Percentiles rank a stretch among this genome's conserved stretches.
Evolutionary conservation across 1,140 invertebrate species (phyloP).

Genomic region (Conus ventricosus): DNA sequence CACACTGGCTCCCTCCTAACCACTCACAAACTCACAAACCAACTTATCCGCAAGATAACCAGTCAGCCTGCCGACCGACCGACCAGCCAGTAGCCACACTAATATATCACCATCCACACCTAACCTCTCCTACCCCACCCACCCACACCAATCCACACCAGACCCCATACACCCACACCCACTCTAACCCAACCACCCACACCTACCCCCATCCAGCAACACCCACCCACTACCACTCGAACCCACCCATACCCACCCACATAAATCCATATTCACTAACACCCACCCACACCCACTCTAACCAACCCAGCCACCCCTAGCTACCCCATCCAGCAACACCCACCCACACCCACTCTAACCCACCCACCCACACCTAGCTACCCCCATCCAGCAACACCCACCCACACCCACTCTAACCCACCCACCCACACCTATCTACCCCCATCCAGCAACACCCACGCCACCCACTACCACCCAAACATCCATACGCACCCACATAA

Average conservation of each 20-base stretch:
- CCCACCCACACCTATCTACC: neutral
- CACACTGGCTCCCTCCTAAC: no score
- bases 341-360: neutral
- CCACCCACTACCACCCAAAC: neutral
- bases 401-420: neutral
- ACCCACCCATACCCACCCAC: neutral
- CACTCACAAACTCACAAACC: no score
- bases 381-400: neutral
- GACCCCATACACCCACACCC: neutral
- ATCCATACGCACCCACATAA: neutral
- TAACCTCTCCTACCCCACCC: neutral
- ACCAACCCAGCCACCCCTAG: neutral
- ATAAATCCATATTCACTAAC: neutral
- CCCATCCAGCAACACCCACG: neutral
- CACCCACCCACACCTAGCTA: neutral
- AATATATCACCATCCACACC: neutral
- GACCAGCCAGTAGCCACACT: no score
- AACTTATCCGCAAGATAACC: no score
- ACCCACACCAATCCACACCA: neutral
- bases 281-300: neutral
- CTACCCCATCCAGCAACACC: neutral
- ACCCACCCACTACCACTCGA: neutral
- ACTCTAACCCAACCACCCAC: no score
- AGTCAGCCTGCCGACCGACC: no score
- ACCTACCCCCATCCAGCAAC: neutral